These are phyloP conservation scores for Mesitornis unicolor DNA, from an alignment of 2,113 vertebrate genomes.

Conservation along the genomic window DNA sequence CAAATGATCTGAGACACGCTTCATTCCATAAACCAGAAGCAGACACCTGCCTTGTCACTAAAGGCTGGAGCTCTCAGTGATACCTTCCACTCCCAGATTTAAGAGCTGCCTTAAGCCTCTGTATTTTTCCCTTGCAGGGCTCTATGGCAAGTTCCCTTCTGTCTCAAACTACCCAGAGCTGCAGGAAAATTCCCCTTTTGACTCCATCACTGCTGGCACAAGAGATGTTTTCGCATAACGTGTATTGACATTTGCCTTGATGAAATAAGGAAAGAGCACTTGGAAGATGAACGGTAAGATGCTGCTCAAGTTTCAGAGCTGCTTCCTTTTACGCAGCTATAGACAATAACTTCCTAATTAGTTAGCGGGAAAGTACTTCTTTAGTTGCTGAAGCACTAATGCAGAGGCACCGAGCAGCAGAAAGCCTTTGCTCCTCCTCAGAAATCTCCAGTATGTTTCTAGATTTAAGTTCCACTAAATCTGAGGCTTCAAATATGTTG, in stretches of 20 bases:
- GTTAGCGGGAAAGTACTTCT: not conserved
- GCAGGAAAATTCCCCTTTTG: not conserved
- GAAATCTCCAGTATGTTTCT: not conserved
- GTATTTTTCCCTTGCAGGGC: not conserved
- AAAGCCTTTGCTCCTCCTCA: not conserved
- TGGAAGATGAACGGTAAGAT: not conserved
- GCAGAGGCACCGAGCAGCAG: fast-evolving
- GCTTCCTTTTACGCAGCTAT: not conserved
- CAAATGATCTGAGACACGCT: not conserved
- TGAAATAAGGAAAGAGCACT: not conserved
- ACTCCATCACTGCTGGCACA: not conserved
- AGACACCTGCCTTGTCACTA: not conserved
- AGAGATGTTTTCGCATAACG: not conserved
- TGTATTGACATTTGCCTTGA: not conserved
- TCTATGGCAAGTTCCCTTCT: not conserved
- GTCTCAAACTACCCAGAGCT: not conserved
- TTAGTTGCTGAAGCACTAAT: not conserved
- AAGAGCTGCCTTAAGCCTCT: not conserved
- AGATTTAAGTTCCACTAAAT: not conserved
- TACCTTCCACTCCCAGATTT: not conserved
- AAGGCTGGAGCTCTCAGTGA: not conserved
- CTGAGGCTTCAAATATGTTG: not conserved
- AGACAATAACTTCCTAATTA: not conserved
- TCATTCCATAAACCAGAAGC: not conserved
- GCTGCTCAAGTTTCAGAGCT: not conserved